These are phyloP conservation scores for Ctena decussata DNA, from an alignment of 2,888 invertebrate species.

Conservation along the genomic window DNA sequence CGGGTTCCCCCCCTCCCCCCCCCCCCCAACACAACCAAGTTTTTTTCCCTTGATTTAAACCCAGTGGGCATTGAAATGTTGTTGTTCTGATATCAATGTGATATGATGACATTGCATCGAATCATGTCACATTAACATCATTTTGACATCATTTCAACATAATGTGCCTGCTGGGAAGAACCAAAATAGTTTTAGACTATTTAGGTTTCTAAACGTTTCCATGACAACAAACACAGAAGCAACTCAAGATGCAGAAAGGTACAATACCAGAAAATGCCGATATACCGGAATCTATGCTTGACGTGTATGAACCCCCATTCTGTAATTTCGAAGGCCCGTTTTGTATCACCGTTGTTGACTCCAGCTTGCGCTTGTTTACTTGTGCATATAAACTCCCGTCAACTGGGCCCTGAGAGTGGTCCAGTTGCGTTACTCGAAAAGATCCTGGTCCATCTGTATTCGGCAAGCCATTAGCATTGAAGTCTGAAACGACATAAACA, in stretches of 20 bases:
- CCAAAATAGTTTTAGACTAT: too few species aligned
- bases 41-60: too few species aligned
- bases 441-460: slow-evolving; percentile 62
- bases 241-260: slow-evolving; percentile 61
- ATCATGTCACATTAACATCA: too few species aligned
- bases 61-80: too few species aligned
- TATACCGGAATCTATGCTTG: slow-evolving; percentile 97
- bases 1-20: too few species aligned
- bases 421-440: slow-evolving; percentile 65
- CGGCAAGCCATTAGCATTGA: slow-evolving; percentile 75
- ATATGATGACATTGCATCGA: too few species aligned
- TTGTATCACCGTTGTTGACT: slow-evolving; percentile 61
- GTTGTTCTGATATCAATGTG: too few species aligned
- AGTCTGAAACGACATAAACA: slow-evolving; percentile 68
- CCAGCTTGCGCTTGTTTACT: slow-evolving; percentile 86
- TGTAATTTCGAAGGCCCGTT: slow-evolving; percentile 76
- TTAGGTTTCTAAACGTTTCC: too few species aligned
- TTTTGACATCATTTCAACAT: too few species aligned
- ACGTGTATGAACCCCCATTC: slow-evolving; percentile 89
- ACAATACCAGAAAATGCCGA: slow-evolving; percentile 69
- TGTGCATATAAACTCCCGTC: slow-evolving; percentile 96
- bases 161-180: too few species aligned
- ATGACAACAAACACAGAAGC: slow-evolving; percentile 23
- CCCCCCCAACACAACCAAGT: too few species aligned
- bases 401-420: slow-evolving; percentile 89